Conservation (phyloP, 2,888 invertebrate genomes). For the Sesia apiformis region DNA sequence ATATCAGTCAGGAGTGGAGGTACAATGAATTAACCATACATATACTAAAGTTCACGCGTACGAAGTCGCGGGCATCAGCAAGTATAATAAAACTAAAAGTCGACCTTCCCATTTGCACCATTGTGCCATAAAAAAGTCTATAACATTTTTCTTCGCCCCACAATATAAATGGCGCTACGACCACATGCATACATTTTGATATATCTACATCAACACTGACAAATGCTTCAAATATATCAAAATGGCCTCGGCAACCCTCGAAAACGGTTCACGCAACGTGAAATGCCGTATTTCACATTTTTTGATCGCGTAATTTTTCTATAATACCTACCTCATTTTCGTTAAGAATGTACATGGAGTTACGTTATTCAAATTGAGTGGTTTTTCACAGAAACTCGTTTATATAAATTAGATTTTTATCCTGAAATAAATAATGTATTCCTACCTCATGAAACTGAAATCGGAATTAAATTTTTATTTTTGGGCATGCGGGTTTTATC, state of each 20-base stretch:
- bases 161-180: constrained; percentile 28
- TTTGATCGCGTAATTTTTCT: constrained; percentile 12
- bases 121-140: constrained; percentile 26
- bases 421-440: no score
- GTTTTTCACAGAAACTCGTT: no score
- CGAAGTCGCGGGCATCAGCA: no score
- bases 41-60: no score
- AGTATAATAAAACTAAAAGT: constrained; percentile 13
- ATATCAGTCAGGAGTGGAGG: no score
- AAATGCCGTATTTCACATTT: constrained; percentile 12
- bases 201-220: constrained; percentile 30
- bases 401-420: no score
- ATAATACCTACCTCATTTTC: background rate
- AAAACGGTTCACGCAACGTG: constrained; percentile 34
- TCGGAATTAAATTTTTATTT: no score
- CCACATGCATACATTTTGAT: constrained; percentile 45
- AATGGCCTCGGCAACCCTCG: constrained; percentile 25
- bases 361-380: no score
- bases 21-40: no score
- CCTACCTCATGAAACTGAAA: no score
- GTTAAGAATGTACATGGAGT: no score
- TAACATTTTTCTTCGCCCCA: constrained; percentile 36
- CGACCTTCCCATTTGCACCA: constrained; percentile 30
- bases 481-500: no score
- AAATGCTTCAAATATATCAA: constrained; percentile 56